Evolutionary conservation across 2,113 vertebrate genomes (phyloP).

Genomic region (Callorhinus ursinus): DNA sequence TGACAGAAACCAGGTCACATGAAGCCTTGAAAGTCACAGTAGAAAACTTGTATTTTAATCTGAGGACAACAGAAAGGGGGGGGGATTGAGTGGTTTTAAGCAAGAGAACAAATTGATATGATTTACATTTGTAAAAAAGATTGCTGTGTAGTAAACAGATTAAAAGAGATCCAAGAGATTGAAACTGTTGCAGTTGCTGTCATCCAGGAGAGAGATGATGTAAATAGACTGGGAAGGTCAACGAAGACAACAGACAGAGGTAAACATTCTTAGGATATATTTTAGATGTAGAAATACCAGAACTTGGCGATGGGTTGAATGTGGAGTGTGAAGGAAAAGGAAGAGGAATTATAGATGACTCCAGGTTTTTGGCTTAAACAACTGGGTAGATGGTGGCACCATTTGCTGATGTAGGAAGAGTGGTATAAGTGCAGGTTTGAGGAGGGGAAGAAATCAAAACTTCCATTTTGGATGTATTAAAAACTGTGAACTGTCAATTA

Average conservation of each 20-base stretch:
- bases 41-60: conserved; percentile 33
- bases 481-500: neutral
- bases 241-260: neutral
- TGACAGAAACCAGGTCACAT: neutral
- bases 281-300: conserved; percentile 44
- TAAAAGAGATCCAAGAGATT: neutral
- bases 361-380: neutral
- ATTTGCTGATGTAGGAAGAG: neutral
- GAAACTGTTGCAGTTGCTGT: neutral
- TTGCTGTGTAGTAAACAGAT: neutral
- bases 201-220: neutral
- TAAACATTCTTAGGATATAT: neutral
- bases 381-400: neutral
- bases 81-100: neutral
- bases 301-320: neutral
- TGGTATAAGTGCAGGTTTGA: neutral
- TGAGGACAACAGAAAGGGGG: neutral
- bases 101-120: neutral
- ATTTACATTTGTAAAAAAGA: neutral
- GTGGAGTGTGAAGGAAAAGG: neutral
- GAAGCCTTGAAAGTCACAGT: neutral
- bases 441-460: neutral
- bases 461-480: neutral
- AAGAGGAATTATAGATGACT: neutral
- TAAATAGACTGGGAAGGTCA: neutral